phyloP scores from a whole-genome alignment of 2,888 invertebrate genomes.

The Drosophila lacicola region DNA sequence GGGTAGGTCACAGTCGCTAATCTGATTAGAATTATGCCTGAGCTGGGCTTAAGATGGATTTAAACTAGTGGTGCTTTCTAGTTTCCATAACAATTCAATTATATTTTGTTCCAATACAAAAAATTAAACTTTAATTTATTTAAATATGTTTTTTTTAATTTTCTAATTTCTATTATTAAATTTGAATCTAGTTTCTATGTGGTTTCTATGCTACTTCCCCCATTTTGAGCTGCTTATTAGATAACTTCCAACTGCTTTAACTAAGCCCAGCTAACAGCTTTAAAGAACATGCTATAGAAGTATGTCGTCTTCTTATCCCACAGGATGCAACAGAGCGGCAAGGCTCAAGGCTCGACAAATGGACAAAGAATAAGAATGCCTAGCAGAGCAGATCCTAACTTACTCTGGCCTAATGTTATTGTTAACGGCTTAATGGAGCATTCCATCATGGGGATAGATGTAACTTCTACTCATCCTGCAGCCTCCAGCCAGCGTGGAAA shows the following conservation, averaged over 20 bases:
- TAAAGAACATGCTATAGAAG: conserved; percentile 30
- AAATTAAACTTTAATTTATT: neutral
- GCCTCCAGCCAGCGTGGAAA: conserved; percentile 41
- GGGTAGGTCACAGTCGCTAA: conserved; percentile 68
- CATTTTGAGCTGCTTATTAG: conserved; percentile 25
- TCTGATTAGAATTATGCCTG: conserved; percentile 43
- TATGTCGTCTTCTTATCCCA: conserved; percentile 25
- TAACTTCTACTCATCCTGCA: conserved; percentile 38
- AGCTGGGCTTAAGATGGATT: conserved; percentile 4
- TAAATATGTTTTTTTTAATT: neutral
- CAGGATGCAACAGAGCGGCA: conserved; percentile 15
- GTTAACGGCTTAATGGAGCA: conserved; percentile 80
- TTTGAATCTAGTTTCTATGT: neutral
- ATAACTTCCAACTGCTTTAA: conserved; percentile 30
- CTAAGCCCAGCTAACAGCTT: conserved; percentile 46
- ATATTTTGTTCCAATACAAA: neutral
- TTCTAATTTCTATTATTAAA: neutral
- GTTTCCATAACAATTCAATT: conserved; percentile 33
- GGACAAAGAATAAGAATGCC: conserved; percentile 39
- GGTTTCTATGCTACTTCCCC: neutral
- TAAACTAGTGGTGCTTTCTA: neutral
- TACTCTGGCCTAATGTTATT: conserved; percentile 65
- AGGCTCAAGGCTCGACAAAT: conserved; percentile 23
- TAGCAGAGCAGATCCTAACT: conserved; percentile 38
- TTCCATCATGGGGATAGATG: conserved; percentile 63